phyloP scores from a whole-genome alignment of 2,797 vertebrate genomes.

The Orestias chungarensis region DNA sequence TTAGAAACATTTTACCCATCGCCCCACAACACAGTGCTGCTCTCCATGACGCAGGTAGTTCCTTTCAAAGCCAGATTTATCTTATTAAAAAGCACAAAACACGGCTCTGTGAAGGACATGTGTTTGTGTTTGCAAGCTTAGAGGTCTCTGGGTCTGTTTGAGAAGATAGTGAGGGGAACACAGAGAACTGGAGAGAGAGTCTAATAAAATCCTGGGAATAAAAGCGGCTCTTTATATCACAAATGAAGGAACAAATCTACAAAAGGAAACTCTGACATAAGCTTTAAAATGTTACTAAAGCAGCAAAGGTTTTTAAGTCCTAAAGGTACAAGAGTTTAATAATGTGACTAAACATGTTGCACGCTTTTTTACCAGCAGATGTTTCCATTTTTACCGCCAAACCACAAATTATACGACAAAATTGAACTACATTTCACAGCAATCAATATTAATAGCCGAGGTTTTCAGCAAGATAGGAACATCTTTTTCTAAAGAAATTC shows the following conservation, averaged over 20 bases:
- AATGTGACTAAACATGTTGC: background rate
- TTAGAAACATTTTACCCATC: background rate
- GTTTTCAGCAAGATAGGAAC: background rate
- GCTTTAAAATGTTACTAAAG: background rate
- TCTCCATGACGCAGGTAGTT: slow-evolving; percentile 68
- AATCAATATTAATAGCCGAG: background rate
- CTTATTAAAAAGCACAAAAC: slow-evolving; percentile 57
- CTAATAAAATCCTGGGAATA: slow-evolving; percentile 43
- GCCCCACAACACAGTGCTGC: slow-evolving; percentile 18
- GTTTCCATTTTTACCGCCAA: background rate
- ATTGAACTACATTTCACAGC: background rate
- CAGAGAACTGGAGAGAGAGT: slow-evolving; percentile 11
- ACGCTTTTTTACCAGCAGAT: background rate
- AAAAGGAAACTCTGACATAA: background rate
- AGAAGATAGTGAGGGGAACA: slow-evolving; percentile 53
- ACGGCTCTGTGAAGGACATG: slow-evolving; percentile 8
- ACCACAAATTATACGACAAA: background rate
- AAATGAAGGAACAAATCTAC: background rate
- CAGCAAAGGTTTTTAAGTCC: background rate
- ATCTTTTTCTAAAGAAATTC: background rate
- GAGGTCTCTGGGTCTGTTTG: slow-evolving; percentile 54
- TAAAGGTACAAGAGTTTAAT: background rate
- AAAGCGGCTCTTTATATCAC: slow-evolving; percentile 6
- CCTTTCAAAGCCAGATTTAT: slow-evolving; percentile 67
- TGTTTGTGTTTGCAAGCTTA: slow-evolving; percentile 40